Evolutionary conservation across 2,797 vertebrate species (phyloP).

Genomic region (Neosilurus mollespiculum): DNA sequence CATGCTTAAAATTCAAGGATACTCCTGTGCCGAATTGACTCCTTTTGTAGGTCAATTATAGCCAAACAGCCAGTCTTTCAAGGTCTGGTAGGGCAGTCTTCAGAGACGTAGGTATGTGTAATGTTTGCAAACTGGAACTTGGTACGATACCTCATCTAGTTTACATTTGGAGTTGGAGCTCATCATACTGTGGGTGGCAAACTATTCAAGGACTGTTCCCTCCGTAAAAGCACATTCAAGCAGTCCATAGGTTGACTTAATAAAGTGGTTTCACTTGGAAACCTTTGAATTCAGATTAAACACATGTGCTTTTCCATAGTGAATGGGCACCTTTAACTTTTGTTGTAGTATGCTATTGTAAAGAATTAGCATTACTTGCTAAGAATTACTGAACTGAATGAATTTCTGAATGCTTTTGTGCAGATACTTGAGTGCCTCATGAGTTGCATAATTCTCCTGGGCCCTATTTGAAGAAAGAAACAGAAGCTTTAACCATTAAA

Average conservation of each 20-base stretch:
- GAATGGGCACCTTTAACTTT: too few relatives aligned
- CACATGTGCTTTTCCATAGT: too few relatives aligned
- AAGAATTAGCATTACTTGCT: neutral
- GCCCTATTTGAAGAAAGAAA: neutral
- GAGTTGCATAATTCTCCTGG: neutral
- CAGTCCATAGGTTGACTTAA: conserved; percentile 21
- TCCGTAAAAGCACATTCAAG: conserved; percentile 11
- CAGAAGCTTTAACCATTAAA: neutral
- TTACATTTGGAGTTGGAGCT: conserved; percentile 26
- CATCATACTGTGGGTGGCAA: conserved; percentile 21
- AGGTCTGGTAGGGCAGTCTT: neutral
- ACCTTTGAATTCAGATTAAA: too few relatives aligned
- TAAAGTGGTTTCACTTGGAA: too few relatives aligned
- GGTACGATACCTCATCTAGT: neutral
- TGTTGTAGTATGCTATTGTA: neutral
- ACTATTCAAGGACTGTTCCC: conserved; percentile 8
- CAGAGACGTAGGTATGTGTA: conserved; percentile 23
- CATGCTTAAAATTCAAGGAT: neutral
- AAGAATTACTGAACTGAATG: neutral
- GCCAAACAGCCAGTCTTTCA: neutral
- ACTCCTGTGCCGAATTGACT: neutral
- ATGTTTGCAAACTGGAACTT: neutral
- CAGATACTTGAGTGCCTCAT: neutral
- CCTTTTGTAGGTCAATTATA: neutral
- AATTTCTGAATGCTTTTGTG: neutral